Base-by-base conservation (phyloP, 2,888 invertebrate species). In the Leucophenga montana region DNA sequence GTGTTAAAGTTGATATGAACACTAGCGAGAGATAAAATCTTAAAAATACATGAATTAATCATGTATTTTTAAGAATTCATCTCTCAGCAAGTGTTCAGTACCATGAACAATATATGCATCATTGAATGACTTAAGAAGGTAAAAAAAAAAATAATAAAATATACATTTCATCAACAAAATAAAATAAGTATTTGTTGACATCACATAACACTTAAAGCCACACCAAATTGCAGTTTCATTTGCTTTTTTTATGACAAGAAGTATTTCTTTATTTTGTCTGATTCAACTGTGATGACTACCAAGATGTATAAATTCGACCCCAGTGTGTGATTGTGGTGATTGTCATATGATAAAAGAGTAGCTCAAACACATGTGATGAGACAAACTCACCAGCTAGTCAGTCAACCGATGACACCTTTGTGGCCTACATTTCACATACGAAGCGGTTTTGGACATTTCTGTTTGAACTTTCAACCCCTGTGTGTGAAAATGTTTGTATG, bases 321-420 rank as follows among this genome's bases (percentile, higher is more conserved):
- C 16, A 70, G 72, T 67, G 66, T 76, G 71, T 73, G 79, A 80
- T 81, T 82, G 79, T 76, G 73, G 80, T 77, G 82, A 81, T 81
- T 82, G 80, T 78, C 82, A 76, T 78, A 75, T 80, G 77, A 82
- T 82, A 81, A 81, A 80, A 80, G 66, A 50, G 56, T 72, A 68
- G 61, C 72, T 57, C 65, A 50, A 64, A 33, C 67, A 71, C 70
- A 71, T 72, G 57, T 73, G 73, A 77, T 74, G 75, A 70, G 48
- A 39, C 44, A 61, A 61, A 39, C 39, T 61, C 9, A 39, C 9
- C 9, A 54, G 11, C 18, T 31, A 8, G 27, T 27, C 27, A 33
- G 39, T 39, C 39, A 39, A 11, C n/a, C 8, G 44, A 61, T 61
- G 44, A 61, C 39, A 61, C 44, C 61, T 39, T 39, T 61, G 61